Conservation (phyloP, 2,888 invertebrate species). For the Nomada hirtipes region DNA sequence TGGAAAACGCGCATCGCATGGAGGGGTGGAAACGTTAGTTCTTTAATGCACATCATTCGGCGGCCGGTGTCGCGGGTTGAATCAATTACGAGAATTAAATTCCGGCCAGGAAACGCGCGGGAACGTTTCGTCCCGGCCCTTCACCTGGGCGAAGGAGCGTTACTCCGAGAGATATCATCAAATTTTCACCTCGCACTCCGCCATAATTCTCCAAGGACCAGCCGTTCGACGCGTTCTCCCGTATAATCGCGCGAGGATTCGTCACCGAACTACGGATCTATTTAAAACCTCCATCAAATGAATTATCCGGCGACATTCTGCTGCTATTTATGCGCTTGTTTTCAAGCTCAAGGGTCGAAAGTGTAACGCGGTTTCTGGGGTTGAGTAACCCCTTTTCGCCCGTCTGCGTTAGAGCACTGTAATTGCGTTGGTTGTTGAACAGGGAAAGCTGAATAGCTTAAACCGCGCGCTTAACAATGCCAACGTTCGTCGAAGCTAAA, state of each 20-base stretch:
- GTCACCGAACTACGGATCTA: neutral
- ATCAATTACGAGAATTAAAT: slow-evolving; percentile 54
- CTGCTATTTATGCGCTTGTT: neutral
- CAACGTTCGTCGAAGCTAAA: no score
- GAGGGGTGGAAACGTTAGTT: slow-evolving; percentile 18
- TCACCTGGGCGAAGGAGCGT: neutral
- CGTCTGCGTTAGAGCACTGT: no score
- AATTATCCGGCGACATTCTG: slow-evolving; percentile 13
- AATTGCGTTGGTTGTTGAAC: no score
- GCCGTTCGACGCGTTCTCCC: slow-evolving; percentile 2
- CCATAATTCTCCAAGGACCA: neutral
- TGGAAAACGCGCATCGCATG: neutral
- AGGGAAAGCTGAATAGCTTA: no score
- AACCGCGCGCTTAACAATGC: no score
- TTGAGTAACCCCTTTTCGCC: neutral
- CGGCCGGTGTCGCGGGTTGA: slow-evolving; percentile 16
- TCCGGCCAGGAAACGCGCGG: neutral
- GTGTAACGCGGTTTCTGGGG: neutral
- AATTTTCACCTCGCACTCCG: slow-evolving; percentile 6
- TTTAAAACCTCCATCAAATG: slow-evolving; percentile 11
- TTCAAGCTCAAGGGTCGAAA: no score
- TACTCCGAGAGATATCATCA: neutral
- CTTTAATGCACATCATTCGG: slow-evolving; percentile 18
- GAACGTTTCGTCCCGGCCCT: neutral
- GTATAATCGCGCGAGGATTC: neutral